These are phyloP conservation scores for Bergia sp. DNA, from an alignment of 92 coral and sea anemone genomes.

Conservation along the genomic window DNA sequence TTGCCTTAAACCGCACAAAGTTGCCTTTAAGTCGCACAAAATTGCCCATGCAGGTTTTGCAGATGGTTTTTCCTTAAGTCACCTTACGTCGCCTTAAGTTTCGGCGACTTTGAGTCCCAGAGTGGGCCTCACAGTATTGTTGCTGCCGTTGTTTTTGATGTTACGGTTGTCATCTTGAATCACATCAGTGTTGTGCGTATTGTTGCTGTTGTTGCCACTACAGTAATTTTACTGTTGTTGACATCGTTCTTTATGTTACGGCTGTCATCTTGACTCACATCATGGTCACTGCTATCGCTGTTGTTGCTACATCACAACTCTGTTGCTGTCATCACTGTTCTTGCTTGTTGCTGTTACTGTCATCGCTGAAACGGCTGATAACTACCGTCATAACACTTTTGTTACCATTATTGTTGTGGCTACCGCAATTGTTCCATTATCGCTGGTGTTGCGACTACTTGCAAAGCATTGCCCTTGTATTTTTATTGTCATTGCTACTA, in stretches of 20 bases:
- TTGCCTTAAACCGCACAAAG: too few relatives aligned
- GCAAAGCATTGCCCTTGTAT: not conserved
- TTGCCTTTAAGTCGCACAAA: too few relatives aligned
- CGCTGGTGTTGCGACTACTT: not conserved
- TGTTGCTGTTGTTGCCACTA: not conserved
- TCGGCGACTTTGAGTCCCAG: too few relatives aligned
- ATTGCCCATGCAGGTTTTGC: too few relatives aligned
- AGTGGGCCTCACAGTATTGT: too few relatives aligned
- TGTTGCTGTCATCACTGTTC: not conserved
- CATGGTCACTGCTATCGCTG: not conserved
- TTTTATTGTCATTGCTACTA: too few relatives aligned
- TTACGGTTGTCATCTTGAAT: too few relatives aligned
- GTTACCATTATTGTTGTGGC: not conserved
- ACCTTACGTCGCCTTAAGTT: too few relatives aligned
- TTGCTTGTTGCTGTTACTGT: not conserved
- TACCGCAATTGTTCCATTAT: not conserved
- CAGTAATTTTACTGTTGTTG: not conserved
- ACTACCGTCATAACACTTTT: too few relatives aligned
- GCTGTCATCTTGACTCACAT: not conserved
- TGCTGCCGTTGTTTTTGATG: not conserved
- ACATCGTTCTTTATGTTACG: not conserved
- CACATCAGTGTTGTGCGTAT: not conserved
- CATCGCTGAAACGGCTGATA: not conserved
- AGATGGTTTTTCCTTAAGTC: too few relatives aligned
- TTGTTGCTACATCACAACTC: not conserved